Evolutionary conservation across 2,888 invertebrate species (phyloP), one percentile per base, ranked within the genome.

Genomic region (Camponotus fellah): DNA sequence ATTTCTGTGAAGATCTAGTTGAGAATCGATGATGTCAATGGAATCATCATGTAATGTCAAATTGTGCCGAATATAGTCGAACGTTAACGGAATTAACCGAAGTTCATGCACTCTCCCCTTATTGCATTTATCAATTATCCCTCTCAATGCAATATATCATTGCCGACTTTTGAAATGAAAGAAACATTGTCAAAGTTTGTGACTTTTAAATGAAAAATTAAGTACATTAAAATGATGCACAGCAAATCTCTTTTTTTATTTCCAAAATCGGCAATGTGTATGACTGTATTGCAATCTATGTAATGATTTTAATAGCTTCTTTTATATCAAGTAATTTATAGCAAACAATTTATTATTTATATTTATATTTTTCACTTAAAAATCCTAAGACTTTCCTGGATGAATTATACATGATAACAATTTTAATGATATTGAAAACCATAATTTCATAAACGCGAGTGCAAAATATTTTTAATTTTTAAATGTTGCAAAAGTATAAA

Each of bases 381-480:
- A n/a, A 0, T n/a, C 8, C 8, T n/a, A 2, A 2, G 2, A 5
- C n/a, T 53, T 53, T n/a, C 53, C n/a, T 53, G n/a, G 1, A n/a
- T 1, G 3, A 43, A 43, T 12, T 26, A 40, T 58, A 12, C 12
- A 14, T 43, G 43, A 43, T 34, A 0, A 75, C 0, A 12, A 60
- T 32, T 60, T 9, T 66, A 40, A 53, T 66, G 40, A 53, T 40
- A 65, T 49, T 75, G 2, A 62, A 75, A 75, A 62, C 43, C 4
- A 65, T 10, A 32, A n/a, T 53, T 43, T 26, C n/a, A 26, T 40
- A 4, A 12, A 58, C 53, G 17, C 17, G 26, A 26, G 10, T 1
- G 26, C 3, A 17, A 68, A 65, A 8, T 76, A 46, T 49, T 64
- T 64, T 8, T 46, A 8, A 32, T 5, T 8, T 40, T 60, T 10